Conservation (phyloP, 1,140 invertebrate genomes). For the Heliconius himera region DNA sequence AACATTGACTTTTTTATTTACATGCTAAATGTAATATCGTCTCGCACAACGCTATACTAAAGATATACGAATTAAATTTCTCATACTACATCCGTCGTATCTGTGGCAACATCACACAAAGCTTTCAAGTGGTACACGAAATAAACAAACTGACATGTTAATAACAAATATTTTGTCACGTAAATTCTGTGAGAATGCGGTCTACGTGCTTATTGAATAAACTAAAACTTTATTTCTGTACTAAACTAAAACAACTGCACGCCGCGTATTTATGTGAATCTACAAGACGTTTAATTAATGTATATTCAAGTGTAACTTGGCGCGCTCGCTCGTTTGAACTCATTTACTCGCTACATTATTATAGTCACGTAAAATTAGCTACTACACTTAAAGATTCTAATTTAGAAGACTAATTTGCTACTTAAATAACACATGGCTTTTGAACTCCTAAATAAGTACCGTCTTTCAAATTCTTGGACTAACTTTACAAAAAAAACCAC, state of each 20-base stretch:
- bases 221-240: neutral
- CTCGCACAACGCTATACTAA: too few species aligned
- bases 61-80: too few species aligned
- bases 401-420: neutral
- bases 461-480: neutral
- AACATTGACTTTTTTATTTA: too few species aligned
- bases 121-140: neutral
- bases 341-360: constrained; percentile 17
- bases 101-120: neutral
- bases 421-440: neutral
- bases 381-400: constrained; percentile 10
- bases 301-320: constrained; percentile 22
- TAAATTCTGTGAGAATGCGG: neutral
- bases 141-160: neutral
- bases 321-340: constrained; percentile 3
- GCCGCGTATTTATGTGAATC: constrained; percentile 14
- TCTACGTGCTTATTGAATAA: neutral
- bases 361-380: constrained; percentile 14
- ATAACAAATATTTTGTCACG: neutral
- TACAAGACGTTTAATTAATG: constrained; percentile 35
- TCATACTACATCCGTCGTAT: neutral
- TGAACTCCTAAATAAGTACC: neutral
- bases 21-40: too few species aligned
- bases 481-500: neutral
- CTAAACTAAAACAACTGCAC: neutral